phyloP scores from a whole-genome alignment of 2,797 vertebrate genomes.

The Esox masquinongy region DNA sequence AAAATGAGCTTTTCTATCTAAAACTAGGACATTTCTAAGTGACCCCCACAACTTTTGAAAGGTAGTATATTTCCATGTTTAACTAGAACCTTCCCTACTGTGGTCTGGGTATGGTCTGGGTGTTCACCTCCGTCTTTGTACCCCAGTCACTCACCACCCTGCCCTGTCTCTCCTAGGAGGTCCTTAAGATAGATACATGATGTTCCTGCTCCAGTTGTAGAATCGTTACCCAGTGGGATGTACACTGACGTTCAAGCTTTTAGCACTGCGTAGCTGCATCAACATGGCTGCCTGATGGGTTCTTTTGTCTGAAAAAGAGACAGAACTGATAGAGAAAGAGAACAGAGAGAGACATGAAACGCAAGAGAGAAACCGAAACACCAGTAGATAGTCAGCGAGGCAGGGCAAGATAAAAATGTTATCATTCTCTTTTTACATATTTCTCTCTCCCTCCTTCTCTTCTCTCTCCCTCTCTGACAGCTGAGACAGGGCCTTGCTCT shows the following conservation, averaged over 20 bases:
- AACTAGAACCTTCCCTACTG: too few relatives aligned
- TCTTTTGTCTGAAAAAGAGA: not conserved
- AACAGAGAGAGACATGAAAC: not conserved
- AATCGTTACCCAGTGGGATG: too few relatives aligned
- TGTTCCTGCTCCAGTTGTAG: not conserved
- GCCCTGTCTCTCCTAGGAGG: not conserved
- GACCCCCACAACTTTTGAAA: too few relatives aligned
- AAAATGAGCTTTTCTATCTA: too few relatives aligned
- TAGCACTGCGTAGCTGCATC: too few relatives aligned
- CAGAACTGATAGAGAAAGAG: not conserved
- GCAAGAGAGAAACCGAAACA: not conserved
- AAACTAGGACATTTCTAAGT: too few relatives aligned
- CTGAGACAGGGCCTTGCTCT: not conserved
- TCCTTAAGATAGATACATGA: not conserved
- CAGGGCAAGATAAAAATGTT: not conserved
- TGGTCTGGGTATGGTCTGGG: too few relatives aligned
- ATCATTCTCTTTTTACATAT: not conserved
- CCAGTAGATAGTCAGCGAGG: not conserved
- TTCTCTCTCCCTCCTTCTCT: not conserved
- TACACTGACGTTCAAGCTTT: too few relatives aligned
- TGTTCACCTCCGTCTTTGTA: too few relatives aligned
- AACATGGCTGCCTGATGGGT: too few relatives aligned
- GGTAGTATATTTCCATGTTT: too few relatives aligned
- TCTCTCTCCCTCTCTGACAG: not conserved
- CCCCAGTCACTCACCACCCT: not conserved